A percentile compares a stretch with the other conserved stretches of the same genome.
Conservation (phyloP, 2,797 vertebrate genomes). For the Gymnopithys bicolor region DNA sequence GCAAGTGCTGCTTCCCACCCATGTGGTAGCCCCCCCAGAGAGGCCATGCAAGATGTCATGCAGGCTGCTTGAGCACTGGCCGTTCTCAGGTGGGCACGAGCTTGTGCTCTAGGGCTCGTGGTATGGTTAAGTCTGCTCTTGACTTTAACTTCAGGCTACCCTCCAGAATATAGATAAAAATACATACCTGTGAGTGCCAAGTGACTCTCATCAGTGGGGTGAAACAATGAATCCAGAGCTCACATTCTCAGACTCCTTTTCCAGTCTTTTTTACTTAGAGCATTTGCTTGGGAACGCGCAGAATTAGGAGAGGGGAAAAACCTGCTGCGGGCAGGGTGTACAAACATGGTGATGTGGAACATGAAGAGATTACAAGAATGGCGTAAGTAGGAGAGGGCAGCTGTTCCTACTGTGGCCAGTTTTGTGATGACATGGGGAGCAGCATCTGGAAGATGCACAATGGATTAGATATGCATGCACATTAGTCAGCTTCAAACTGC, state of each 20-base stretch:
- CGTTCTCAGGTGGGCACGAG: background rate
- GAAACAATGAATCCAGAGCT: background rate
- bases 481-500: background rate
- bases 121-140: background rate
- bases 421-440: background rate
- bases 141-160: background rate
- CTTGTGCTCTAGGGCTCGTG: background rate
- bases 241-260: background rate
- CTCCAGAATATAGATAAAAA: background rate
- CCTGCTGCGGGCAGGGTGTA: background rate
- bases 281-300: background rate
- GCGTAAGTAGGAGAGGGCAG: background rate
- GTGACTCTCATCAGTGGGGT: background rate
- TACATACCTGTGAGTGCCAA: background rate
- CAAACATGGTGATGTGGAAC: background rate
- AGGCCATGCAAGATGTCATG: background rate
- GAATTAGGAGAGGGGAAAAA: background rate
- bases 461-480: background rate
- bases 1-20: background rate
- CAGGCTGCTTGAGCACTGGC: background rate
- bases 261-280: background rate
- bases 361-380: background rate
- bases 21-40: fast-evolving
- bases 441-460: background rate
- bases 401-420: background rate